Conservation (phyloP, 2,888 invertebrate species). For the Boloria selene region DNA sequence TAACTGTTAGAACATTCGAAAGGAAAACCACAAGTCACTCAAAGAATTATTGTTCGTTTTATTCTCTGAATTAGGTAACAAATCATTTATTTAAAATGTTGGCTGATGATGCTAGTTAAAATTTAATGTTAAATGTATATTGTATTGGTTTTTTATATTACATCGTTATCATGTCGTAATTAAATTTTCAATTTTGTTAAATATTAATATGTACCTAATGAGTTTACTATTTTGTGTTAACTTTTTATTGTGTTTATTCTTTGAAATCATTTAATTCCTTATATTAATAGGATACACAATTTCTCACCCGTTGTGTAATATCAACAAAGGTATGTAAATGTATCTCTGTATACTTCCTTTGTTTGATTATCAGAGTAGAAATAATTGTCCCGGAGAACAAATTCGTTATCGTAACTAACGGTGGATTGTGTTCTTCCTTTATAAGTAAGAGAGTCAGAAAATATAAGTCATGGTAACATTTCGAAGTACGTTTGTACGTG, state of each 20-base stretch:
- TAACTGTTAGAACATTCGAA: slow-evolving; percentile 24
- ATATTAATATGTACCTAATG: neutral
- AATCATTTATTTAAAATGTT: neutral
- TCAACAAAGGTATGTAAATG: slow-evolving; percentile 4
- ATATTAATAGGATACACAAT: no score
- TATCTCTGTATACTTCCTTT: slow-evolving; percentile 20
- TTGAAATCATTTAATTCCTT: no score
- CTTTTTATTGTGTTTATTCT: neutral
- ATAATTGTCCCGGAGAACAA: slow-evolving; percentile 14
- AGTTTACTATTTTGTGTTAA: neutral
- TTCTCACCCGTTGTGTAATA: neutral
- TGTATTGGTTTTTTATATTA: neutral
- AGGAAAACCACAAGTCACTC: slow-evolving; percentile 34
- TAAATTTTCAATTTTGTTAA: no score
- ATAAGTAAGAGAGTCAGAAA: neutral
- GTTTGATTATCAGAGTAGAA: slow-evolving; percentile 11
- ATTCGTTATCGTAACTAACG: slow-evolving; percentile 20
- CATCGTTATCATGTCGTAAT: no score
- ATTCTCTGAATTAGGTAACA: slow-evolving; percentile 21
- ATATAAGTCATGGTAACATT: neutral
- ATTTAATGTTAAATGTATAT: neutral
- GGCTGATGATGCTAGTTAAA: neutral
- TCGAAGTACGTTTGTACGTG: neutral
- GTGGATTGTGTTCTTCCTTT: slow-evolving; percentile 3
- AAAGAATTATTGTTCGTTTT: slow-evolving; percentile 21